Evolutionary conservation across 1,140 invertebrate species (phyloP), one percentile per base, ranked within the genome.

Genomic region (Anastatus disparis): DNA sequence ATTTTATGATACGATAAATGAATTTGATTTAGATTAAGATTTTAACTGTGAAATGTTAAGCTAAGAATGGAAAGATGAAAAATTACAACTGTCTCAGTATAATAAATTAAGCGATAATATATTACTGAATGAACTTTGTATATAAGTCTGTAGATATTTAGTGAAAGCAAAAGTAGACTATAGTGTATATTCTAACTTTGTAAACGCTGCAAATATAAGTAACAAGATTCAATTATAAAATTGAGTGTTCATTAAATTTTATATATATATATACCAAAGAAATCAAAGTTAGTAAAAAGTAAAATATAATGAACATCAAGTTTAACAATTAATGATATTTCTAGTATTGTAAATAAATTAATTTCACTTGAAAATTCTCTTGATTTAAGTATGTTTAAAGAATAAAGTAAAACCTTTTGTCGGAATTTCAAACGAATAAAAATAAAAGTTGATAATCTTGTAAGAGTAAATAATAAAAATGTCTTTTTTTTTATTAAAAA

Each of bases 111-210:
- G 50, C 59, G 27, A 27, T 29, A 70, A 35, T 35, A 50, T 27
- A 53, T 20, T 35, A 42, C 24, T 55, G 56, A 63, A 44, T 55
- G 61, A 46, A 42, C 31, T 64, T 70, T 70, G 68, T 70, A 70
- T 53, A 64, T 70, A 70, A 56, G 48, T 55, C n/a, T 64, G 10
- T 64, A 63, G 38, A 24, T 52, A 61, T 52, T 53, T 44, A 62
- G 26, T 35, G 31, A 13, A 20, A 24, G n/a, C 13, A 38, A 22
- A 22, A 38, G 29, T 70, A 64, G 27, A 56, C 64, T 13, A 26
- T 58, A 56, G 22, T 58, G 12, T 56, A 58, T 17, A 58, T 64
- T 70, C 7, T 42, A 46, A 70, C 42, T 64, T 63, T 64, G 42
- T 70, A 70, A 56, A 40, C 17, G 56, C 38, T 42, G 26, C 13